Percentiles rank a stretch among this genome's conserved stretches.
Evolutionary conservation across 1,140 invertebrate genomes (phyloP).

Genomic region (Papilio dardanus): DNA sequence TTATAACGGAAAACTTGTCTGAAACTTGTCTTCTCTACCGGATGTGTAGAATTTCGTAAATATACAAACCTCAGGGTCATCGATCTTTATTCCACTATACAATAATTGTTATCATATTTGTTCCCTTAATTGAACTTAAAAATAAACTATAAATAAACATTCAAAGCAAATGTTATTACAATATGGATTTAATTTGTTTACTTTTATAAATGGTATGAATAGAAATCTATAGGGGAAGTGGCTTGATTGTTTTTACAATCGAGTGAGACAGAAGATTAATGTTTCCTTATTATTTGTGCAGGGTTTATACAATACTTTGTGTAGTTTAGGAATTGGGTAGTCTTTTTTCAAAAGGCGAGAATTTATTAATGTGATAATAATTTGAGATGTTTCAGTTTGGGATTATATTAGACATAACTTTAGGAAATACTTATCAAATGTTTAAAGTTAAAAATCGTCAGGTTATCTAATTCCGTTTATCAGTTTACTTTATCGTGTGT

Average conservation of each 20-base stretch:
- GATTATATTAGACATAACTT: no score
- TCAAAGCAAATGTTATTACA: constrained; percentile 27
- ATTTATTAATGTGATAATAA: no score
- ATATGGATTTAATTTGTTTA: constrained; percentile 18
- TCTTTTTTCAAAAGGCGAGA: no score
- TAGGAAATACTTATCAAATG: not conserved
- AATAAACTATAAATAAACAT: not conserved
- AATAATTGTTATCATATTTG: not conserved
- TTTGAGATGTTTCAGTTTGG: no score
- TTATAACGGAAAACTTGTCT: no score
- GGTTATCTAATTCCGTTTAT: not conserved
- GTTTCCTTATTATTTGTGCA: not conserved
- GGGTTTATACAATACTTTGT: not conserved
- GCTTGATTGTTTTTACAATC: constrained; percentile 24
- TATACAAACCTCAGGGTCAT: not conserved
- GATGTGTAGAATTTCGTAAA: no score
- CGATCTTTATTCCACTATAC: no score
- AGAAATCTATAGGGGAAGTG: not conserved
- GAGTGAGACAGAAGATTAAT: not conserved
- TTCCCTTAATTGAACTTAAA: not conserved
- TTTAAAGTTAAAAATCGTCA: not conserved
- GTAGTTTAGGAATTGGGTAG: no score
- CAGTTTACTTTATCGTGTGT: not conserved
- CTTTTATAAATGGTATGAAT: not conserved
- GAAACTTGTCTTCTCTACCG: no score